Conservation (phyloP, 2,888 invertebrate species). For the Xestia ashworthii region DNA sequence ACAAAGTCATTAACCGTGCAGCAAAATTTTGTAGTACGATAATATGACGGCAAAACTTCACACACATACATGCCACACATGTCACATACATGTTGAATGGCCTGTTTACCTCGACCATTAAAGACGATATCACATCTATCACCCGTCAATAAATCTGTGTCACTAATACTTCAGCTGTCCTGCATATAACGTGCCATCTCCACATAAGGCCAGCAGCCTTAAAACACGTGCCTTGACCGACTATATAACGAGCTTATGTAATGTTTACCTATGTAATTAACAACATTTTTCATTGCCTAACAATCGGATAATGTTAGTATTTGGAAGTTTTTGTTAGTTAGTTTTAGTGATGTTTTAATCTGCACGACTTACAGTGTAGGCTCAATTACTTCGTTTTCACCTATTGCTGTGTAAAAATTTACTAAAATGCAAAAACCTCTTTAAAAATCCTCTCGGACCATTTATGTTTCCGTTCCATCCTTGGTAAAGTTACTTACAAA, state of each 20-base stretch:
- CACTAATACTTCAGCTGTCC: constrained; percentile 31
- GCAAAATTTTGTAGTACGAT: background rate
- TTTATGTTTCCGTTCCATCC: background rate
- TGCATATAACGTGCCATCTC: constrained; percentile 12
- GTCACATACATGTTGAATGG: constrained; percentile 4
- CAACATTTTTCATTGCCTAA: constrained; percentile 13
- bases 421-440: background rate
- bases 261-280: constrained; percentile 45
- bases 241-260: constrained; percentile 34
- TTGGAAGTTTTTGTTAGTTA: background rate
- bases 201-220: constrained; percentile 24
- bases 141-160: constrained; percentile 14
- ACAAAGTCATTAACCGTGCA: background rate
- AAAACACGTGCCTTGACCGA: constrained; percentile 51
- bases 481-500: constrained; percentile 17
- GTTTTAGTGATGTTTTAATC: background rate
- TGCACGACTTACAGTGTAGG: background rate
- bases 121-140: background rate
- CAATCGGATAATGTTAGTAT: background rate
- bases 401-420: background rate
- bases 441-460: background rate
- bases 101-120: constrained; percentile 23
- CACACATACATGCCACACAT: too few relatives aligned
- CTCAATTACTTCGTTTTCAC: background rate
- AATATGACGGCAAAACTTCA: background rate